Conservation (phyloP, 2,888 invertebrate species). For the Pycnomerus fuliginosus region DNA sequence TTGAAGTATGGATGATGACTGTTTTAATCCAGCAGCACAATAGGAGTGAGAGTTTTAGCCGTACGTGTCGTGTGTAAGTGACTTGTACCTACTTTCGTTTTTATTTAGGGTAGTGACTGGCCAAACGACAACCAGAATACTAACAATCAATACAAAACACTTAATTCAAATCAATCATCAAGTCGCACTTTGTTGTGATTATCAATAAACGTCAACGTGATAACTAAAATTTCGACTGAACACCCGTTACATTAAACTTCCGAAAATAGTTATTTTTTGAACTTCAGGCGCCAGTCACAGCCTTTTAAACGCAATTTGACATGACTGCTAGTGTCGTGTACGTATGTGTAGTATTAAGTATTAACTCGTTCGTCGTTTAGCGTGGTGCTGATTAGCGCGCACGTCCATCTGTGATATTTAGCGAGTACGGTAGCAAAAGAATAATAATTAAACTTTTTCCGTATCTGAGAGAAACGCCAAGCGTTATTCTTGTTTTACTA, state of each 20-base stretch:
- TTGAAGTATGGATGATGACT: constrained; percentile 40
- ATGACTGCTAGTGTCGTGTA: constrained; percentile 50
- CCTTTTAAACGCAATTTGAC: too few relatives aligned
- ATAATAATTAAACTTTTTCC: constrained; percentile 52
- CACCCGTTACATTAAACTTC: too few relatives aligned
- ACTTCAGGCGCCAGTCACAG: too few relatives aligned
- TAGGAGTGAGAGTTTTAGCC: constrained; percentile 47
- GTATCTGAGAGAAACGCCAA: constrained; percentile 49
- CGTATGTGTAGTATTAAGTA: constrained; percentile 47
- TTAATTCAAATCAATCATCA: too few relatives aligned
- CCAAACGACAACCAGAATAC: too few relatives aligned
- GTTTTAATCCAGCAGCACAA: constrained; percentile 29
- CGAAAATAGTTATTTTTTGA: too few relatives aligned
- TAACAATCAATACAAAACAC: too few relatives aligned
- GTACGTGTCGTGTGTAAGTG: constrained; percentile 48
- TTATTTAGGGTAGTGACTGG: too few relatives aligned
- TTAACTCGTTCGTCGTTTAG: constrained; percentile 44
- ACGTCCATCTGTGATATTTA: constrained; percentile 53
- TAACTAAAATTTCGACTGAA: too few relatives aligned
- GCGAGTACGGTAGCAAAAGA: constrained; percentile 53
- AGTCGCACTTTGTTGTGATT: too few relatives aligned
- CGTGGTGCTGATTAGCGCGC: constrained; percentile 47
- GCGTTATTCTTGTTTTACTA: constrained; percentile 21
- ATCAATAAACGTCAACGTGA: too few relatives aligned
- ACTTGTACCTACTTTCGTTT: constrained; percentile 38